Evolutionary conservation across 2,888 invertebrate genomes (phyloP), one percentile per base, ranked within the genome.

Genomic region (Heliothis peltigera): DNA sequence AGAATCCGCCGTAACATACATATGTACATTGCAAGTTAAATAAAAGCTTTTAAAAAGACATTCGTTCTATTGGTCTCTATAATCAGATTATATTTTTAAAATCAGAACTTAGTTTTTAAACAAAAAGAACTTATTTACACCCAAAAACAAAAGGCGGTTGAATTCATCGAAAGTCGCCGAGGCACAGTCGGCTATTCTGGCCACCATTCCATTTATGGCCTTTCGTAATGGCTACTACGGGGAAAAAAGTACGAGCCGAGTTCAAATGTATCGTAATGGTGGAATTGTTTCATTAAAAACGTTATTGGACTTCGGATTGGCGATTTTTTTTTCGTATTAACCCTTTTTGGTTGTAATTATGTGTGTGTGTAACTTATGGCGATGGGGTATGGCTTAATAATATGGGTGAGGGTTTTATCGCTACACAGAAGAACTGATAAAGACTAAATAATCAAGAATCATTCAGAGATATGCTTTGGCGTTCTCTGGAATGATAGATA

Each of bases 201-300:
- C 55, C 83, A 82, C 86, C 87, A 87, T 91, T 91, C 84, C 85
- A 77, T 91, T 91, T 90, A 91, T 89, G 82, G 84, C 84, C 85
- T 70, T 72, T 80, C 87, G 85, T 89, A 90, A 90, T 87, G 85
- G 87, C 81, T 84, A 83, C 83, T 86, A 79, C 76, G 83, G 81
- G 71, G 83, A 88, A 90, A 78, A 90, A 89, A 87, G 82, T 79
- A 81, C 84, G 82, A 79, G 83, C 71, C 58, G 56, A 75, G 62
- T 64, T 66, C 53, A 72, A 80, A 79, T 80, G 79, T 73, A 76
- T 76, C 74, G 88, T 86, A 89, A 89, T 89, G 76, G 84, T 62
- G 59, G 80, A 82, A 87, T 88, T 86, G 88, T 90, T 89, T 89
- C 87, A 88, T 88, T 89, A 86, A 84, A 87, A 85, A 80, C 75